Conservation (phyloP, 2,113 vertebrate genomes). For the Chascanopsetta lugubris region DNA sequence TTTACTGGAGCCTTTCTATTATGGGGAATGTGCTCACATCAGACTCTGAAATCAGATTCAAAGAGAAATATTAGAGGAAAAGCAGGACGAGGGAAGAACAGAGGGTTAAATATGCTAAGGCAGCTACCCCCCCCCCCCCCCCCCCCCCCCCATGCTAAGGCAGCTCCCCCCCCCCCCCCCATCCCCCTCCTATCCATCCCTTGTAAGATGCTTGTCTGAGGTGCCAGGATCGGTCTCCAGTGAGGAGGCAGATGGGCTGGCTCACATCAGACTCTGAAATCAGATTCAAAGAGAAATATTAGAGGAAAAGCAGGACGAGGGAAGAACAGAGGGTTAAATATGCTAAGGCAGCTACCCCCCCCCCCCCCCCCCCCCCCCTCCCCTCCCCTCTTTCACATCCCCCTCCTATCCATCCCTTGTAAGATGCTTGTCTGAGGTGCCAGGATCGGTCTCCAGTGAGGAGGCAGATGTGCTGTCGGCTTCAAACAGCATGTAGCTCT, state of each 20-base stretch:
- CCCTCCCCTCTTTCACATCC: too few species aligned
- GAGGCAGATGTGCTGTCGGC: slow-evolving; percentile 89
- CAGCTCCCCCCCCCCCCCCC: too few species aligned
- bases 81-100: slow-evolving; percentile 19
- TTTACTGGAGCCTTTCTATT: background rate
- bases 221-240: slow-evolving; percentile 86
- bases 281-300: slow-evolving; percentile 33
- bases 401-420: slow-evolving; percentile 69
- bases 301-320: slow-evolving; percentile 13
- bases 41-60: slow-evolving; percentile 28
- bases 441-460: slow-evolving; percentile 85
- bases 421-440: slow-evolving; percentile 88
- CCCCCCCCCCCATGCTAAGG: too few species aligned
- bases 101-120: slow-evolving; percentile 63
- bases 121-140: too few species aligned
- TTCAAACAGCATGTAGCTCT: slow-evolving; percentile 84
- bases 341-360: slow-evolving; percentile 57
- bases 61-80: slow-evolving; percentile 24
- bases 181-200: slow-evolving; percentile 70
- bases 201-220: slow-evolving; percentile 86
- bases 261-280: slow-evolving; percentile 14
- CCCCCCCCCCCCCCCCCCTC: too few species aligned
- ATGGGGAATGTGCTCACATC: slow-evolving; percentile 3
- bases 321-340: slow-evolving; percentile 59
- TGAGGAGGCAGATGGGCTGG: slow-evolving; percentile 86